Evolutionary conservation across 2,113 vertebrate genomes (phyloP), one percentile per base, ranked within the genome.

Genomic region (Formicarius rufipectus): DNA sequence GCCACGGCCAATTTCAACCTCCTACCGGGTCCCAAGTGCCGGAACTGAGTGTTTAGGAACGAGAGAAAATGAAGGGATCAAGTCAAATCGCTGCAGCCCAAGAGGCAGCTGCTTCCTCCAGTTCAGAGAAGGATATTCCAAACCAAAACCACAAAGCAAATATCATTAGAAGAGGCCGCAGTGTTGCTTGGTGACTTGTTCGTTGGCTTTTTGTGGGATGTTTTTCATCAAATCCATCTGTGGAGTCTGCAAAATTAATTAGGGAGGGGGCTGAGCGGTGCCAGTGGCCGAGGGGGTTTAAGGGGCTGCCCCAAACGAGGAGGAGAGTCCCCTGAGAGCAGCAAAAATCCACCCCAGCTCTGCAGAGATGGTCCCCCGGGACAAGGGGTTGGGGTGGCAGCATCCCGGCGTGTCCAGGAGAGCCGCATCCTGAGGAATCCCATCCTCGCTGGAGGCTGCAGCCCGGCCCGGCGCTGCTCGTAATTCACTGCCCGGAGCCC

Each of bases 141-240:
- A 88, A 66, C 87, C 87, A 42, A 96, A 96, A 79, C 89, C 89
- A 69, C 94, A 93, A 87, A 79, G 94, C 39, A 96, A 94, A 91
- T 79, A 85, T 60, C 93, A 82, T 90, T 84, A 93, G 40, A 82
- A 14, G 95, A 90, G 82, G 81, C 87, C 20, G 12, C 71, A 3
- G 78, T 4, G 79, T 1, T 75, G 84, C 90, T 76, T 7, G 6
- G 23, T 80, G 94, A 73, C 78, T 83, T 69, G 40, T 44, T 94
- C 58, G 0, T n/a, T 62, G 81, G 74, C 75, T 93, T 93, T 84
- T 73, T 37, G 50, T 53, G 89, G 87, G 89, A 95, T 87, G 81
- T 95, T 95, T 95, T 94, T 91, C 91, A 96, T 93, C 89, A 93
- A 89, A 89, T 78, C 28, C 6, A 30, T 66, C 91, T 86, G 86